Conservation (phyloP, 2,888 invertebrate genomes). For the Deilephila elpenor region DNA sequence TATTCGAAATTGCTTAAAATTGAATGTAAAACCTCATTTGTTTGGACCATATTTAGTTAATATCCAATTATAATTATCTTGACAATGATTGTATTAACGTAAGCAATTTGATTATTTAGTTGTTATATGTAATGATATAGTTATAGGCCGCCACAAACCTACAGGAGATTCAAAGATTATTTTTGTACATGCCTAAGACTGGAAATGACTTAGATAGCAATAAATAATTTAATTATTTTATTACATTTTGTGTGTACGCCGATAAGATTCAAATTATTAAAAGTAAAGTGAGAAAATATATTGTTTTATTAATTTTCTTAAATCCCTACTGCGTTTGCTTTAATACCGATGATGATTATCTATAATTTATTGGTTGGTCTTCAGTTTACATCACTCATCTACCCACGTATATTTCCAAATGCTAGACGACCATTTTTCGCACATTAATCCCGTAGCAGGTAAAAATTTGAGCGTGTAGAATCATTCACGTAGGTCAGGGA, state of each 20-base stretch:
- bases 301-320: background rate
- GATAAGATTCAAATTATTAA: conserved; percentile 15
- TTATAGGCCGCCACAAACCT: background rate
- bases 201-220: conserved; percentile 44
- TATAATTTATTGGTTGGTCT: too few species aligned
- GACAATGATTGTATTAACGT: background rate
- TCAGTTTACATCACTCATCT: too few species aligned
- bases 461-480: too few species aligned
- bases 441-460: too few species aligned
- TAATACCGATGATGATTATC: background rate
- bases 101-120: background rate
- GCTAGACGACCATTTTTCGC: too few species aligned
- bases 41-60: background rate
- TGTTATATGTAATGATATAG: background rate
- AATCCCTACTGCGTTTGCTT: background rate
- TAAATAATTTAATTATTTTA: conserved; percentile 28
- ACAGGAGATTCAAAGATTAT: conserved; percentile 45
- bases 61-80: background rate
- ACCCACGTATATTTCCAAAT: too few species aligned
- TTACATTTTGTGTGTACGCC: conserved; percentile 15
- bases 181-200: conserved; percentile 57
- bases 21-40: too few species aligned
- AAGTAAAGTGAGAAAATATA: background rate
- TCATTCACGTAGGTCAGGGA: too few species aligned
- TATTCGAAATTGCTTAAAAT: too few species aligned